These are phyloP conservation scores for Muntiacus reevesi DNA, from an alignment of 2,113 vertebrate species.

Conservation along the genomic window DNA sequence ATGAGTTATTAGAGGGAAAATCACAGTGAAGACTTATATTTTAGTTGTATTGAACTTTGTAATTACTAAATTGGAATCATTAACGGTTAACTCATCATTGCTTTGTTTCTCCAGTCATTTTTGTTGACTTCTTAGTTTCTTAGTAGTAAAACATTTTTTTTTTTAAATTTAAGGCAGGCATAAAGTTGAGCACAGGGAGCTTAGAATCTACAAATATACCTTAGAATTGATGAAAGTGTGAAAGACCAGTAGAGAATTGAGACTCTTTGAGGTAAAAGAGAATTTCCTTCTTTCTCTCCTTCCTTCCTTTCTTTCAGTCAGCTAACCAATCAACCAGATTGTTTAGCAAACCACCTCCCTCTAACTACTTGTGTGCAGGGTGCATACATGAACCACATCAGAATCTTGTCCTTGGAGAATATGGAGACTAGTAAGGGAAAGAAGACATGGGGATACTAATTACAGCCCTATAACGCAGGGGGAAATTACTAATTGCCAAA, in stretches of 20 bases:
- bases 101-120: neutral
- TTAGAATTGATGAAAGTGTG: neutral
- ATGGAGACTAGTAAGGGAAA: neutral
- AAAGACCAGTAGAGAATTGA: neutral
- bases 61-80: neutral
- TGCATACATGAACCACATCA: neutral
- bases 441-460: neutral
- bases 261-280: neutral
- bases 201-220: neutral
- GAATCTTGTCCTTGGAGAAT: neutral
- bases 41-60: neutral
- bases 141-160: neutral
- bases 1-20: neutral
- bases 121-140: neutral
- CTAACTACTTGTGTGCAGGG: neutral
- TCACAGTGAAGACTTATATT: neutral
- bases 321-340: neutral
- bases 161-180: neutral
- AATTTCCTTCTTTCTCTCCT: neutral
- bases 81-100: neutral
- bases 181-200: neutral
- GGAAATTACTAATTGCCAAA: neutral
- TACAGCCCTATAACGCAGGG: neutral
- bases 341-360: neutral
- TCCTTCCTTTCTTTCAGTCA: neutral